Evolutionary conservation across 1,140 invertebrate species (phyloP), one percentile per base, ranked within the genome.

Genomic region (Cylas formicarius): DNA sequence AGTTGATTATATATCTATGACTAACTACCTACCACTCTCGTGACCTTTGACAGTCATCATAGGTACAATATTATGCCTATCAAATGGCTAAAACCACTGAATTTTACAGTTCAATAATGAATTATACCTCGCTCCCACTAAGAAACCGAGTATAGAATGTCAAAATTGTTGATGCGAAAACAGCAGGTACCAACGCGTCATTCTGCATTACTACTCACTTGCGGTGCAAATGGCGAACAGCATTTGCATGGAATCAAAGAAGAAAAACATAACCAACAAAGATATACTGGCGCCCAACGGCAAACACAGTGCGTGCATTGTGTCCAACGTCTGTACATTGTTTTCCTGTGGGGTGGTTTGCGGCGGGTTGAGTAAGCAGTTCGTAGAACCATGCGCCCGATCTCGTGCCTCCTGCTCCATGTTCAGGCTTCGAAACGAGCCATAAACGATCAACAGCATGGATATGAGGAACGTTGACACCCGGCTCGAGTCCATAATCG

Each of bases 241-340:
- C 74, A 95, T 85, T 71, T 97, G 93, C 85, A 97, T 93, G 38
- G 92, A 96, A 71, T 97, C 93, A 63, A 97, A 97, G 69, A 96
- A 97, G 75, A 97, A 94, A 70, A 97, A 97, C 93, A 97, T 97
- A 48, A 97, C 81, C 13, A 97, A 80, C 42, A 97, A 75, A 39
- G 93, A 95, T 55, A 96, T 83, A 43, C 92, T 96, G 56, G 94
- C 93, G 62, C 91, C 91, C 34, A 97, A 76, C 39, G 94, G 94
- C 65, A 97, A 76, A 74, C 93, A 96, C 55, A 97, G 77, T 50
- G 93, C 94, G 70, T 97, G 93, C 82, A 95, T 90, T 42, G 91
- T 92, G 68, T 96, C 92, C 60, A 97, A 69, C 0, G 92, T 97
- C 72, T 93, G 88, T 23, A 93, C 79, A 36, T 62, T 65, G 39